Base-by-base conservation (phyloP, 2,888 invertebrate species). In the Athalia rosae region DNA sequence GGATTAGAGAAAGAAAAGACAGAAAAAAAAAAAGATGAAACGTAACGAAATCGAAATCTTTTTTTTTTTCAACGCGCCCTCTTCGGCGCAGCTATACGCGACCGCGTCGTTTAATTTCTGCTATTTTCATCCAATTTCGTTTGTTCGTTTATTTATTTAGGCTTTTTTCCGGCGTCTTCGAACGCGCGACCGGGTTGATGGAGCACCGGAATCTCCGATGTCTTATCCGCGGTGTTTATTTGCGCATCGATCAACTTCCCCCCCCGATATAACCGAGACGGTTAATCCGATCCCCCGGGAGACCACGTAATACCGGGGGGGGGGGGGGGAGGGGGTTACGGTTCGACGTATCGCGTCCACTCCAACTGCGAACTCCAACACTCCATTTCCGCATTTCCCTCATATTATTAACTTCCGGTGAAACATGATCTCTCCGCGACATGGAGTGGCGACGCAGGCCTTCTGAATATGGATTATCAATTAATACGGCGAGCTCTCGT, bases 391-490 rank as follows among this genome's bases (percentile, higher is more conserved):
- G 71, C 50, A 56, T 48, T 43, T 58, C 28, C 71, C n/a, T 56
- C 71, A 45, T 58, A 71, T 71, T 45, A 58, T 28, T 28, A 28
- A 71, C 28, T 71, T 58, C 71, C 71, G 71, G 28, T 5, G 28
- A 45, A 45, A 58, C 9, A 56, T 71, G 8, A 45, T n/a, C 11
- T 11, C 9, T 56, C 45, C 13, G 58, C 58, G 43, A 50, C n/a
- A 8, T 28, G 2, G 28, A 28, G 28, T 28, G 13, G 45, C 71
- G 71, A 58, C 71, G 41, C 13, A 13, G 41, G 53, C n/a, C 28
- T 71, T 53, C 53, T 45, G 45, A 45, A 58, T 45, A 71, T 58
- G 5, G 71, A 71, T 71, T 71, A 71, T 58, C 58, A 71, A 71
- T 71, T 58, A 67, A 67, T 67, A 67, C 41, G 48, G 9, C 11